Conservation (phyloP, 2,797 vertebrate species). For the Hypotaenidia philippensis region DNA sequence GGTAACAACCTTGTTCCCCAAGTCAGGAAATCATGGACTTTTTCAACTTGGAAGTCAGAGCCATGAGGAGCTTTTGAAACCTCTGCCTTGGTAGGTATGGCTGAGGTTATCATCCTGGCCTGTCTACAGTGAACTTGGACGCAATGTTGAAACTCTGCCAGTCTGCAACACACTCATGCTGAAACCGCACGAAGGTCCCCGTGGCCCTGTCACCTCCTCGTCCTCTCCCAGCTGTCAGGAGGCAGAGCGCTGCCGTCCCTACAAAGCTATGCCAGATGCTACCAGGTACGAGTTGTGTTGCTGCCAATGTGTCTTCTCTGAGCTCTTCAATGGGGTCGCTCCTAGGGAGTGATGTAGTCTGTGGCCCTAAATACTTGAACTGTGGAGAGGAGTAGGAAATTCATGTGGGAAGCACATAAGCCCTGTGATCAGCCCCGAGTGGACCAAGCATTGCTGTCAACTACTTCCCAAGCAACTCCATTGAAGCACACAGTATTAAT, state of each 20-base stretch:
- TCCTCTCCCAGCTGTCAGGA: not conserved
- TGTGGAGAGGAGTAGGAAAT: not conserved
- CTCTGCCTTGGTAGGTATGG: not conserved
- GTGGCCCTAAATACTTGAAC: not conserved
- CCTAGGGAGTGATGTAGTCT: not conserved
- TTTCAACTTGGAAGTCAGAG: not conserved
- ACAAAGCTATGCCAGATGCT: not conserved
- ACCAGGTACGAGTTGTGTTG: not conserved
- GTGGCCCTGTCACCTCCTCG: not conserved
- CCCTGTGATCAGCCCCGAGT: conserved; percentile 14
- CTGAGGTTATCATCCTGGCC: conserved; percentile 39
- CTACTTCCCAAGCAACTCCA: not conserved
- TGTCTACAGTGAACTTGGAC: rapidly evolving
- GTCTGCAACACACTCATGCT: not conserved
- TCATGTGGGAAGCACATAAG: conserved; percentile 7
- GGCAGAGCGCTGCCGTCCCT: not conserved
- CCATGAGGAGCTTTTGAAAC: not conserved
- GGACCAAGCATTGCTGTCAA: not conserved
- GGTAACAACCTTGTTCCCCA: not conserved
- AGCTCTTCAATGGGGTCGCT: rapidly evolving
- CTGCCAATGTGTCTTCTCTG: not conserved
- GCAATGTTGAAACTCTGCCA: not conserved
- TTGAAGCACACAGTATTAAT: conserved; percentile 14
- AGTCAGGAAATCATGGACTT: not conserved
- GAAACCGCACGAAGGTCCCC: not conserved